Evolutionary conservation across 1,140 invertebrate genomes (phyloP).

Genomic region (Palaemon carinicauda): DNA sequence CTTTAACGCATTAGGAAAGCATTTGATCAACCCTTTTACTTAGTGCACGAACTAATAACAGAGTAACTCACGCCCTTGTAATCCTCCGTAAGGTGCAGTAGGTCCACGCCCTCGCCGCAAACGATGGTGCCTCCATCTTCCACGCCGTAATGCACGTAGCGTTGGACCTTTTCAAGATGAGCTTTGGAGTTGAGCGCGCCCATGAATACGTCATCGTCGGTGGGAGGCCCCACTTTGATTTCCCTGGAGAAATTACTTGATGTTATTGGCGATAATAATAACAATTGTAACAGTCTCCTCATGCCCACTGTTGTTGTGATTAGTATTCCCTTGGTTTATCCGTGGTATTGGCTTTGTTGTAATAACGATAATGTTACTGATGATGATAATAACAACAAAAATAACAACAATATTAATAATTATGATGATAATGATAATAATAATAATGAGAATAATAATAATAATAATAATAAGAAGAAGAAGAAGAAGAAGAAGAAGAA

Average conservation of each 20-base stretch:
- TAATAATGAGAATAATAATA: no score
- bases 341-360: background rate
- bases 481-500: no score
- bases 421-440: no score
- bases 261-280: background rate
- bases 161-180: conserved; percentile 69
- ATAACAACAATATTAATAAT: no score
- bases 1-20: no score
- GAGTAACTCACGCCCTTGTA: conserved; percentile 61
- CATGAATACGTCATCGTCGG: conserved; percentile 64
- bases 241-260: conserved; percentile 64
- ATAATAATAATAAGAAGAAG: no score
- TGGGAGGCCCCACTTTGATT: conserved; percentile 69
- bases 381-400: background rate
- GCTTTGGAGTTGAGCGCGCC: conserved; percentile 69
- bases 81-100: conserved; percentile 61
- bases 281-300: no score
- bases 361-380: no score
- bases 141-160: conserved; percentile 64
- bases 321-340: background rate
- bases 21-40: no score
- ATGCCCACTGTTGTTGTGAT: background rate
- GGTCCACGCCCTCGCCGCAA: conserved; percentile 60
- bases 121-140: conserved; percentile 63
- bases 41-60: no score